Conservation (phyloP, 2,888 invertebrate genomes). For the Agelastica alni region DNA sequence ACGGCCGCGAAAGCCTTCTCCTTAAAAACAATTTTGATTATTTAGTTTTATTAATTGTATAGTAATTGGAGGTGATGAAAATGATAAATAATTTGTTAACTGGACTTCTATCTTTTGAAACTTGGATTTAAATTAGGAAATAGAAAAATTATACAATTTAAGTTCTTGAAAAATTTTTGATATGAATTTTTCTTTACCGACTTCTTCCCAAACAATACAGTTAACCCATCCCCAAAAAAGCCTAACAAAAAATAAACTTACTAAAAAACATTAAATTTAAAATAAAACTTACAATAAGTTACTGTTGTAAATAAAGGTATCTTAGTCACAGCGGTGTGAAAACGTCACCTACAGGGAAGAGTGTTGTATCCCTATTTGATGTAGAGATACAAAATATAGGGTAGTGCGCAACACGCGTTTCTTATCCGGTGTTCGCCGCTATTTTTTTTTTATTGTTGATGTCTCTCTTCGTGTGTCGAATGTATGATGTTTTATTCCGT, state of each 20-base stretch:
- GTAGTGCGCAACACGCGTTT: conserved; percentile 13
- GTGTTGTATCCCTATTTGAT: conserved; percentile 24
- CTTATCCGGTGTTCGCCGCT: conserved; percentile 9
- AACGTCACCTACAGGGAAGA: conserved; percentile 42
- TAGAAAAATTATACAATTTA: too few relatives aligned
- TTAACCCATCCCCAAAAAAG: conserved; percentile 12
- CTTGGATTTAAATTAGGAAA: too few relatives aligned
- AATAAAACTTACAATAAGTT: conserved; percentile 29
- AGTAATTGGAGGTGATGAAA: too few relatives aligned
- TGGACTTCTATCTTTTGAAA: too few relatives aligned
- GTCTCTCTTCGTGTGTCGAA: conserved; percentile 18
- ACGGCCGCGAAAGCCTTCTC: too few relatives aligned
- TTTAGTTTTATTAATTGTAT: too few relatives aligned
- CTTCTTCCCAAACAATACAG: not conserved
- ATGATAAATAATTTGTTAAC: too few relatives aligned
- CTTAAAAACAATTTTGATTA: too few relatives aligned
- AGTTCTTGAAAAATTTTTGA: too few relatives aligned
- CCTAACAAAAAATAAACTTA: conserved; percentile 24
- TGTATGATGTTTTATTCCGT: conserved; percentile 34
- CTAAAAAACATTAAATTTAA: conserved; percentile 30
- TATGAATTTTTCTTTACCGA: conserved; percentile 1
- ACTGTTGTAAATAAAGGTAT: conserved; percentile 35
- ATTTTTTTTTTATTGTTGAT: conserved; percentile 7
- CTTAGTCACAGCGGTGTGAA: conserved; percentile 43
- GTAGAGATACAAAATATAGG: not conserved